Base-by-base conservation (phyloP, 2,113 vertebrate species). In the Salvelinus fontinalis region DNA sequence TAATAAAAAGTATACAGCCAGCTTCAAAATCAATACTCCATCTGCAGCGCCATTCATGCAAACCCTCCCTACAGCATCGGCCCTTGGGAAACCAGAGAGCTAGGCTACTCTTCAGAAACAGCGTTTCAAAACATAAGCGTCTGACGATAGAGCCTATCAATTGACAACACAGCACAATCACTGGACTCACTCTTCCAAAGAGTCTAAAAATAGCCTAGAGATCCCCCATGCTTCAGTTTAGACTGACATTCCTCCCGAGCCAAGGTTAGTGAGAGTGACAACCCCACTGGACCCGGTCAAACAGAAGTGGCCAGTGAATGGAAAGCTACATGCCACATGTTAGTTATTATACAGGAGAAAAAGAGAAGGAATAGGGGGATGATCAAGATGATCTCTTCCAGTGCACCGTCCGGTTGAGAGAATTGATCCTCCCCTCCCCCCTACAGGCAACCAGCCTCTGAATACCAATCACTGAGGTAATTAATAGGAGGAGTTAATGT, bases 401-500 rank as follows among this genome's bases (percentile, higher is more conserved):
- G 82, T 81, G 81, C 71, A 78, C 71, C 73, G 76, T 89, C 85
- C 82, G 85, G 82, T 75, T 76, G 20, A 67, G 68, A 79, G 81
- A 83, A 90, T 81, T 83, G 90, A 93, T 91, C 88, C 83, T 80
- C 81, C 62, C 75, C 73, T 34, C 1, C 67, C 39, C 5, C 83
- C 81, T 86, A 76, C 39, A 79, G 79, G 83, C 80, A 84, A 84
- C 71, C n/a, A 67, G 84, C 85, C 78, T 86, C 79, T 88, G 89
- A 92, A 91, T 90, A 92, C 83, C 85, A 93, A 92, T 92, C 85
- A 85, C 83, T 72, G 64, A 79, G 77, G 87, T 91, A 89, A 93
- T 93, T 93, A 92, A 91, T 88, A 89, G 80, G 80, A 82, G 84
- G 80, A 82, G 84, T 89, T 93, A 93, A 92, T 90, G 87, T 79